Conservation (phyloP, 2,797 vertebrate genomes). For the Galaxias olidus region DNA sequence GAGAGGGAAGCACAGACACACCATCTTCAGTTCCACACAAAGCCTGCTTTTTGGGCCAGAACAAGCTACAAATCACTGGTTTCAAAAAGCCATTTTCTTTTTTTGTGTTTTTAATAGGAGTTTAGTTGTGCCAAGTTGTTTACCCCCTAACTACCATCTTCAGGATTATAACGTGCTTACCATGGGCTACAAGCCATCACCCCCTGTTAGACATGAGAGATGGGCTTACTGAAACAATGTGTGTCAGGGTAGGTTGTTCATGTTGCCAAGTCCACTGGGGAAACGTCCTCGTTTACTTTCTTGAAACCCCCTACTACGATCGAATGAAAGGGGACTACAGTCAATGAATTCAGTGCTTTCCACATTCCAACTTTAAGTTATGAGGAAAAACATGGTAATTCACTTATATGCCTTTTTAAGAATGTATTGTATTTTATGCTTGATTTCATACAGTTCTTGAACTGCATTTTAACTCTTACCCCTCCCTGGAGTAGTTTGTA, state of each 20-base stretch:
- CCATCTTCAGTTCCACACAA: slow-evolving; percentile 23
- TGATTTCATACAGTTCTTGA: slow-evolving; percentile 47
- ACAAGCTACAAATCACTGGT: slow-evolving; percentile 20
- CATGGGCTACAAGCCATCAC: slow-evolving; percentile 20
- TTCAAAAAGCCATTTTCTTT: slow-evolving; percentile 32
- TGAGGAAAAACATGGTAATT: slow-evolving; percentile 40
- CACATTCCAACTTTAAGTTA: slow-evolving; percentile 41
- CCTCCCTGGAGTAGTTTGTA: slow-evolving; percentile 42
- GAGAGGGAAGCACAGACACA: slow-evolving; percentile 20
- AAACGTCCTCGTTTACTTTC: slow-evolving; percentile 42
- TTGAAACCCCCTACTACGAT: slow-evolving; percentile 22
- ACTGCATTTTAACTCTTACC: slow-evolving; percentile 13
- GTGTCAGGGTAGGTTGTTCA: not conserved
- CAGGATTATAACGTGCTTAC: slow-evolving; percentile 23
- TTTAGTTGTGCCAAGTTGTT: slow-evolving; percentile 12
- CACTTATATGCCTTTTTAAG: slow-evolving; percentile 52
- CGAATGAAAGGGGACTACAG: slow-evolving; percentile 19
- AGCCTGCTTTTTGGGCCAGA: slow-evolving; percentile 26
- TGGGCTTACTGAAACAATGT: not conserved
- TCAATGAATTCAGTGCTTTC: slow-evolving; percentile 51
- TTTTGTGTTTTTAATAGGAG: slow-evolving; percentile 30
- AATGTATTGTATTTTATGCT: slow-evolving; percentile 46
- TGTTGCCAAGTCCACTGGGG: slow-evolving; percentile 10
- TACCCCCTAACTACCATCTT: slow-evolving; percentile 2
- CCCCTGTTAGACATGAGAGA: slow-evolving; percentile 19